Evolutionary conservation across 2,797 vertebrate genomes (phyloP).

Genomic region (Aplochiton taeniatus): DNA sequence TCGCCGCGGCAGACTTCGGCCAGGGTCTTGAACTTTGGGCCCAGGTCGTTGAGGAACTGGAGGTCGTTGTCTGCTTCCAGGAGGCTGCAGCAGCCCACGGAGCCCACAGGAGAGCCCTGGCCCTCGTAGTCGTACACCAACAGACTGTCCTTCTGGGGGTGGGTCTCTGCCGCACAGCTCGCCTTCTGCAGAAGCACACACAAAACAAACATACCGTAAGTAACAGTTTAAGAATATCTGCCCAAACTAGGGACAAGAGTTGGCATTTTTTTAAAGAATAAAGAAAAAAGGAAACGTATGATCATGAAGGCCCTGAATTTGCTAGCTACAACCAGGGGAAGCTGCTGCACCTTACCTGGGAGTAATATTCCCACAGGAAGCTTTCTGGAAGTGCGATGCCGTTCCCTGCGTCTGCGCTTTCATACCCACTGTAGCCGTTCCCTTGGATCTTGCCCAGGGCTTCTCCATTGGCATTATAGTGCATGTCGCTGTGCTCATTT

Average conservation of each 20-base stretch:
- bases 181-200: constrained; percentile 70
- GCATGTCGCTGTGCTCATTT: neutral
- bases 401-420: constrained; percentile 32
- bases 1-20: constrained; percentile 83
- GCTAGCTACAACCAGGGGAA: neutral
- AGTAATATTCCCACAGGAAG: constrained; percentile 64
- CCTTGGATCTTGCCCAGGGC: neutral
- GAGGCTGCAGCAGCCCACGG: constrained; percentile 84
- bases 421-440: constrained; percentile 30
- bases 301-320: neutral
- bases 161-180: constrained; percentile 52
- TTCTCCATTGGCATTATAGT: constrained; percentile 1
- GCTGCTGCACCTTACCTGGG: constrained; percentile 55
- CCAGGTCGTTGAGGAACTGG: constrained; percentile 84
- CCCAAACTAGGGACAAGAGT: no score
- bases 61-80: constrained; percentile 81
- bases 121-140: constrained; percentile 82
- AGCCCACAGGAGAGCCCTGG: constrained; percentile 76
- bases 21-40: constrained; percentile 89
- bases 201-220: constrained; percentile 8
- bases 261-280: no score
- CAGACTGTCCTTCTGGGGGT: constrained; percentile 73
- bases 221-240: neutral
- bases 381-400: constrained; percentile 59
- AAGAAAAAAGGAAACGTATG: no score